Evolutionary conservation across 2,797 vertebrate genomes (phyloP), one percentile per base, ranked within the genome.

Genomic region (Remorina albescens): DNA sequence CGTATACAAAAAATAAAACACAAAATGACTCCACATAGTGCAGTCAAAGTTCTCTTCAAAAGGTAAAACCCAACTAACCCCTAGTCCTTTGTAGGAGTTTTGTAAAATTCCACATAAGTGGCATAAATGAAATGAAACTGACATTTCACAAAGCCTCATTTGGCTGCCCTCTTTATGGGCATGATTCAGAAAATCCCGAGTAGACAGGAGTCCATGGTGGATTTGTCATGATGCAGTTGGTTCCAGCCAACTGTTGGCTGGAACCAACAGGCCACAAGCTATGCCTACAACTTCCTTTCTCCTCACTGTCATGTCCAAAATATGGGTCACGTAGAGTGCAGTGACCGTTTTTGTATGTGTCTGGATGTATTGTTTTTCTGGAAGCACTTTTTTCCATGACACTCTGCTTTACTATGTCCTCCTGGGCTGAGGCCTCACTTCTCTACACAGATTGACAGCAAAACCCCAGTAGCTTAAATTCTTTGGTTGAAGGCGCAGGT

Each of bases 261-360:
- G n/a, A n/a, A n/a, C n/a, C n/a, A n/a, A 85, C 78, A 84, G 85
- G 85, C 77, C 88, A 71, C 66, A 25, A 54, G 88, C 84, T 44
- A 77, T 78, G 80, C 89, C 77, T 82, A 66, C 74, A 78, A 84
- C 81, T 67, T 81, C 66, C 63, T 85, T 80, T 56, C 37, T 77
- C 74, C 70, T 84, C 60, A 54, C 76, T 84, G 75, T 80, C 76
- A 59, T 59, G 69, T 83, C 81, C 83, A 86, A 88, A 85, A 88
- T 81, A 71, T 88, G 84, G 88, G 88, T 91, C 89, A 90, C 62
- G 62, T 58, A 74, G 71, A 90, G 87, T 86, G 83, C 88, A 88
- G 62, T n/a, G 66, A 19, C 59, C 62, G 62, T 76, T 49, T 78
- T 54, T 53, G 21, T 60, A 30, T 44, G 36, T 54, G 21, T 50